These are phyloP conservation scores for Malurus splendens DNA, from an alignment of 2,797 vertebrate genomes.

Conservation along the genomic window DNA sequence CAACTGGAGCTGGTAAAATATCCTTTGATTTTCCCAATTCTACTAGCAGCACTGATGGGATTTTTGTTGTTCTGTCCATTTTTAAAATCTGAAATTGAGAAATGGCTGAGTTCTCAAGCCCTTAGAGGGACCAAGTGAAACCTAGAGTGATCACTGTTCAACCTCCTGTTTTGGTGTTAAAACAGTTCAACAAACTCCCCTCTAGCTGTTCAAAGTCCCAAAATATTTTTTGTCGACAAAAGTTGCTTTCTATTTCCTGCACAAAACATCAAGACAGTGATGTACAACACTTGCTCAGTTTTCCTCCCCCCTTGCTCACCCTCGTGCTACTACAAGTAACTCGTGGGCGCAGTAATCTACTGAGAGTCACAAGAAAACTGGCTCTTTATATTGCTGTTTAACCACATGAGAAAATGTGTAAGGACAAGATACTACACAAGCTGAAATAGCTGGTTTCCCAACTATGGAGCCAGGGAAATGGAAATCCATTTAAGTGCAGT, in stretches of 20 bases:
- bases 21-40: not conserved
- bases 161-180: not conserved
- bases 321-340: not conserved
- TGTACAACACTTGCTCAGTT: not conserved
- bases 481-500: not conserved
- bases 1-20: not conserved
- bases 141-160: not conserved
- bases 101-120: not conserved
- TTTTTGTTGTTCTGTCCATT: not conserved
- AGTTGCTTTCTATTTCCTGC: not conserved
- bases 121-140: not conserved
- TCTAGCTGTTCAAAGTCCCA: not conserved
- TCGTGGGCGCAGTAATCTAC: not conserved
- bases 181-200: not conserved
- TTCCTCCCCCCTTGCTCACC: not conserved
- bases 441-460: not conserved
- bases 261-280: not conserved
- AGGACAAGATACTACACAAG: not conserved
- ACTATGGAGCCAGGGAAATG: not conserved
- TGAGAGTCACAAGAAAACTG: not conserved
- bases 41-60: accelerated
- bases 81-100: not conserved
- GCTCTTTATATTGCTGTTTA: not conserved
- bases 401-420: not conserved
- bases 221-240: not conserved